These are phyloP conservation scores for Cebus imitator DNA, from an alignment of 2,113 vertebrate species.

Conservation along the genomic window DNA sequence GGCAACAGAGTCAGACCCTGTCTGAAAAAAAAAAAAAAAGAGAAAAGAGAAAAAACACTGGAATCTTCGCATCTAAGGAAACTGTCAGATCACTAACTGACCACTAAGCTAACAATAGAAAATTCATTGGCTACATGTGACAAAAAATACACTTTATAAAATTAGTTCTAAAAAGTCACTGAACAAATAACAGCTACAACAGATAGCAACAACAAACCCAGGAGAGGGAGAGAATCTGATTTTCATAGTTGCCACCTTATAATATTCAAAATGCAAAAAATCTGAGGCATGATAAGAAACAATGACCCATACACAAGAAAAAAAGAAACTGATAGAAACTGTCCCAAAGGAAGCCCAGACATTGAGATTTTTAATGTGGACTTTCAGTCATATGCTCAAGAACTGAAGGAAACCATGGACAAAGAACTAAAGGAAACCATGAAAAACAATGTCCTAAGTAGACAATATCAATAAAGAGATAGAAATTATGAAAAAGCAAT, in stretches of 20 bases:
- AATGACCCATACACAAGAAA: too few relatives aligned
- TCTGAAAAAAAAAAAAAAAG: too few relatives aligned
- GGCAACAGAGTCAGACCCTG: too few relatives aligned
- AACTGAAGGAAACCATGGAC: neutral
- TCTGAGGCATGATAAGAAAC: neutral
- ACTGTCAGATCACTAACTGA: neutral
- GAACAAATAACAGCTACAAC: neutral
- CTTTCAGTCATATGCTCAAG: neutral
- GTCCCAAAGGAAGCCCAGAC: neutral
- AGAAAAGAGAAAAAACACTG: neutral
- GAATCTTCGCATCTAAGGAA: neutral
- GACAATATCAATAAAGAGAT: neutral
- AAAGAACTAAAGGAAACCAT: neutral
- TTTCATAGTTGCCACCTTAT: neutral
- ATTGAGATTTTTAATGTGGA: neutral
- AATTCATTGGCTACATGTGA: neutral
- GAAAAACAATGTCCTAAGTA: neutral
- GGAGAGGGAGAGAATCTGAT: neutral
- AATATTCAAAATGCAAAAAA: neutral
- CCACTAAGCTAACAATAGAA: neutral
- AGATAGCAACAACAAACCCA: neutral
- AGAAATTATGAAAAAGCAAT: neutral
- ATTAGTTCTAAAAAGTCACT: neutral
- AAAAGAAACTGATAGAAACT: neutral
- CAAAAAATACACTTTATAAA: neutral